Conservation (phyloP, 1,140 invertebrate genomes). For the Euwallacea similis region DNA sequence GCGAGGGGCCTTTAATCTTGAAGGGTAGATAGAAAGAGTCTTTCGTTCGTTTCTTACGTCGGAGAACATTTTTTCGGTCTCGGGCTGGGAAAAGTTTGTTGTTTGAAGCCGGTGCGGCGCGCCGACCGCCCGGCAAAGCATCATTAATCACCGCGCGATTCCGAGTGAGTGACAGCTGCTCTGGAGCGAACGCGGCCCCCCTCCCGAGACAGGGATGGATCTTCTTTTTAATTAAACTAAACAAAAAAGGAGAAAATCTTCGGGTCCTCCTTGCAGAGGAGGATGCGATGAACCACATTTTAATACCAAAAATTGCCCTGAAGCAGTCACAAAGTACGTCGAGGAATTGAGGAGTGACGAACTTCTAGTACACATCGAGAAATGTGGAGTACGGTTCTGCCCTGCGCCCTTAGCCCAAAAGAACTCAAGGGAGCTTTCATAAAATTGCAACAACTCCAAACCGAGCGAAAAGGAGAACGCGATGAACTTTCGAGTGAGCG, state of each 20-base stretch:
- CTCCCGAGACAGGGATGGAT: constrained; percentile 29
- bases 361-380: too few species aligned
- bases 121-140: constrained; percentile 50
- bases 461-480: constrained; percentile 37
- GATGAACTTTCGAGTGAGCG: constrained; percentile 50
- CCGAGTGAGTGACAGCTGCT: constrained; percentile 62
- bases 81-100: constrained; percentile 66
- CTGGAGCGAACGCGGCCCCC: constrained; percentile 43
- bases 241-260: constrained; percentile 6
- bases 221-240: constrained; percentile 21
- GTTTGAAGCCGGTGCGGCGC: constrained; percentile 61
- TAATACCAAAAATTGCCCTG: too few species aligned
- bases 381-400: constrained; percentile 20
- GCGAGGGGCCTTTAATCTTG: constrained; percentile 47
- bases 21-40: constrained; percentile 55
- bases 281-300: too few species aligned
- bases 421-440: constrained; percentile 52
- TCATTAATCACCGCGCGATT: constrained; percentile 67
- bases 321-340: too few species aligned
- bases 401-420: constrained; percentile 36
- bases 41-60: constrained; percentile 59
- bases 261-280: too few species aligned
- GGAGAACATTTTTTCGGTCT: constrained; percentile 55
- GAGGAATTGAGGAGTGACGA: too few species aligned
- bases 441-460: constrained; percentile 53